These are phyloP conservation scores for Volucella inflata DNA, from an alignment of 2,888 invertebrate species.

Conservation along the genomic window DNA sequence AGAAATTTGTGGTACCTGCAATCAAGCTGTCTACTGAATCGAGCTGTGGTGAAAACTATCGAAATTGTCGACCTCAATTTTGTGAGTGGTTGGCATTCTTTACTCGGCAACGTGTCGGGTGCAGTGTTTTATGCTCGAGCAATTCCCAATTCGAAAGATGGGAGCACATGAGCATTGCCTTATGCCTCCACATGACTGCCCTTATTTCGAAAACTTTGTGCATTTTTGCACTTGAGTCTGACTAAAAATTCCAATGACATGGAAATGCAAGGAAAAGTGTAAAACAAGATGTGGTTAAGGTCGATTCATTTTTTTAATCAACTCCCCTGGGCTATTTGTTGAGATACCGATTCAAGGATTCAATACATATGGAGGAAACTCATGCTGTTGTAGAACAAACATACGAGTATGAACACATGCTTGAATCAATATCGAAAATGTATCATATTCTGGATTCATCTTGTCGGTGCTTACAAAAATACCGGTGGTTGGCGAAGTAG, in stretches of 20 bases:
- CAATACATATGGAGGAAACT: not conserved
- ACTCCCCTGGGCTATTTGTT: slow-evolving; percentile 1
- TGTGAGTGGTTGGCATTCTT: slow-evolving; percentile 9
- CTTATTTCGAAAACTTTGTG: not conserved
- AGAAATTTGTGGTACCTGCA: too few species aligned
- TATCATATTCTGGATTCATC: slow-evolving; percentile 29
- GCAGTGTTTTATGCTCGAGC: not conserved
- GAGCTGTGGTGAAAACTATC: slow-evolving; percentile 29
- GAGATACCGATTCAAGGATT: not conserved
- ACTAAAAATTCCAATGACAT: not conserved
- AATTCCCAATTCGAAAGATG: slow-evolving; percentile 8
- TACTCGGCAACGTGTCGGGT: not conserved
- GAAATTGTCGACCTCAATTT: slow-evolving; percentile 42
- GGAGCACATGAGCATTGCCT: too few species aligned
- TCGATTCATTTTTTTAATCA: slow-evolving; percentile 28
- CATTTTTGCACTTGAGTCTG: not conserved
- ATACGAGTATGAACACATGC: too few species aligned
- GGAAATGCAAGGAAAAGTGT: not conserved
- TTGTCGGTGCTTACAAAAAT: slow-evolving; percentile 5
- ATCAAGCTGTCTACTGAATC: not conserved
- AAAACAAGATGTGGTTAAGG: slow-evolving; percentile 5
- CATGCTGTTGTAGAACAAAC: not conserved
- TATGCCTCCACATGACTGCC: not conserved
- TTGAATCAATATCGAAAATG: slow-evolving; percentile 28
- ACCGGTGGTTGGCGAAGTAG: slow-evolving; percentile 16